A percentile compares a stretch with the other conserved stretches of the same genome.
These are phyloP conservation scores for Parapsyche elsis DNA, from an alignment of 1,140 invertebrate species.

Conservation along the genomic window DNA sequence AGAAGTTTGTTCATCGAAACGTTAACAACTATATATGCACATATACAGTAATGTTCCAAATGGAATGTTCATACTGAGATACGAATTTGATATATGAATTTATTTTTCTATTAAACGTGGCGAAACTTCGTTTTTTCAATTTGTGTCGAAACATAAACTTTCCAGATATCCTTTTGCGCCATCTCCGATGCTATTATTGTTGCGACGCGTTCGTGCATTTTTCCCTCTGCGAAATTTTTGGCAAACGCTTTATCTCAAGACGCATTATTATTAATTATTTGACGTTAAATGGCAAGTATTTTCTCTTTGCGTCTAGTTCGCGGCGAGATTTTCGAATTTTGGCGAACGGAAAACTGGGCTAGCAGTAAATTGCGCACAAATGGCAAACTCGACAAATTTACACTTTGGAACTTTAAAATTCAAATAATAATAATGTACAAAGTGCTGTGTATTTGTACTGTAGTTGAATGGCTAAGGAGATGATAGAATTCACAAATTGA, in stretches of 20 bases:
- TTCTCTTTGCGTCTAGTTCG: constrained; percentile 1
- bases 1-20: too few species aligned
- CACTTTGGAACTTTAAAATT: too few species aligned
- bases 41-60: too few species aligned
- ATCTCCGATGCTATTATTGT: neutral
- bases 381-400: too few species aligned
- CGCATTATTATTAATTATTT: constrained; percentile 32
- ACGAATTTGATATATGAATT: neutral
- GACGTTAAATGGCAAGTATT: constrained; percentile 25
- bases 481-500: too few species aligned
- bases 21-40: too few species aligned
- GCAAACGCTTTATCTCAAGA: neutral
- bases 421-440: too few species aligned
- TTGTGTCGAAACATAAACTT: neutral
- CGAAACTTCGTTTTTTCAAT: neutral
- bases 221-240: constrained; percentile 12
- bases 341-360: constrained; percentile 1
- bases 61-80: too few species aligned
- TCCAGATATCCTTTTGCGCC: neutral
- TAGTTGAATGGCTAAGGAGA: too few species aligned
- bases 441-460: too few species aligned
- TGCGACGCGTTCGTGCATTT: neutral
- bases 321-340: constrained; percentile 4
- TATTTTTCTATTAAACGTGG: neutral
- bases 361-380: neutral